A percentile compares a stretch with the other conserved stretches of the same genome.
These are phyloP conservation scores for Vireo griseus DNA, from an alignment of 2,797 vertebrate genomes.

Conservation along the genomic window DNA sequence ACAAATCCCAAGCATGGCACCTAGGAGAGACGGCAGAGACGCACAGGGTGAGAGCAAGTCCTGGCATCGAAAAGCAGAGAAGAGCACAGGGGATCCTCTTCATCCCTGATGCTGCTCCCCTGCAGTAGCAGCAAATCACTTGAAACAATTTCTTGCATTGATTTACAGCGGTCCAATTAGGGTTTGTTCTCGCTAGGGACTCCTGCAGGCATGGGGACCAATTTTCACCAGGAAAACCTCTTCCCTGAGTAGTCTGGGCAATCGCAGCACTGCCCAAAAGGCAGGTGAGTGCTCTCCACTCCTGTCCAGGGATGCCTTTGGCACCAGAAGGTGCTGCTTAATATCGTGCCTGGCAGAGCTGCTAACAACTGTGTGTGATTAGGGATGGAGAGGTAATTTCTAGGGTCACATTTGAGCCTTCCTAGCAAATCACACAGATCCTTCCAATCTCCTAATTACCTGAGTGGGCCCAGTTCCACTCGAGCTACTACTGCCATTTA, in stretches of 20 bases:
- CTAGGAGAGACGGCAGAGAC: constrained; percentile 65
- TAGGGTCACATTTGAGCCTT: neutral
- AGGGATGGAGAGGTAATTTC: neutral
- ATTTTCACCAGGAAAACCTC: neutral
- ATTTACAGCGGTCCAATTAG: neutral
- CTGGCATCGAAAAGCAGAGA: neutral
- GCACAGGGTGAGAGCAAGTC: neutral
- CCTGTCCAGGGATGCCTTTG: neutral
- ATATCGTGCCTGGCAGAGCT: fast-evolving
- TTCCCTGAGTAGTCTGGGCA: fast-evolving
- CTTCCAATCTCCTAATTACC: neutral
- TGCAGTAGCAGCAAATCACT: neutral
- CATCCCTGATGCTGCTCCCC: neutral
- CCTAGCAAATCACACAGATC: neutral
- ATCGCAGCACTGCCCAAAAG: neutral
- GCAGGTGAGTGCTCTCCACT: neutral
- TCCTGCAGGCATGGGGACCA: neutral
- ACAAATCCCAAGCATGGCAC: constrained; percentile 91
- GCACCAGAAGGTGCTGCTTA: neutral
- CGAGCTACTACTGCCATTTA: neutral
- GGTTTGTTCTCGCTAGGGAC: neutral
- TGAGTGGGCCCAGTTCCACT: neutral
- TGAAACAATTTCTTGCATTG: neutral
- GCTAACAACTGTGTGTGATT: neutral
- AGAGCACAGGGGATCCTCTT: neutral